Evolutionary conservation across 2,797 vertebrate species (phyloP).

Genomic region (Intellagama lesueurii): DNA sequence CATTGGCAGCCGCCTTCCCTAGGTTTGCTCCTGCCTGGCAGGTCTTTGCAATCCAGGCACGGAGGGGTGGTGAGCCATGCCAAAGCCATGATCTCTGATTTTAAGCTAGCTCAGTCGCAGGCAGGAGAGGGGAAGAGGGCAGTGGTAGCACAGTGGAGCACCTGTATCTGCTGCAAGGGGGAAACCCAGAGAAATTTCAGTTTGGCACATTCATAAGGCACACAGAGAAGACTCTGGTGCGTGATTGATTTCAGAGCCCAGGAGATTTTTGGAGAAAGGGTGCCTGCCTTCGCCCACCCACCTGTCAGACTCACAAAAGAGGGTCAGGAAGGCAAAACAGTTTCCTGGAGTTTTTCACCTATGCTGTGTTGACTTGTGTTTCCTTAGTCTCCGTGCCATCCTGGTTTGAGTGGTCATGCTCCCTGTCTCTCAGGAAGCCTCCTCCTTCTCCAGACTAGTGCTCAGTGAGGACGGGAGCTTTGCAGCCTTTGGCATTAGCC

Average conservation of each 20-base stretch:
- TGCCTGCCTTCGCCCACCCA: no score
- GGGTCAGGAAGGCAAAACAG: no score
- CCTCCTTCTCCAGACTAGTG: no score
- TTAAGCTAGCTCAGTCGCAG: neutral
- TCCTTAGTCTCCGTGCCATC: neutral
- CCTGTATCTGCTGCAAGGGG: neutral
- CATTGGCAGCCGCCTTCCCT: neutral
- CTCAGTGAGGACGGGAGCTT: neutral
- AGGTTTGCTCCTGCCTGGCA: neutral
- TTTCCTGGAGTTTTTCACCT: neutral
- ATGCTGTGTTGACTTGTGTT: no score
- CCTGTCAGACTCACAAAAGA: no score
- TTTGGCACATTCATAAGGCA: neutral
- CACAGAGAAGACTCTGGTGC: neutral
- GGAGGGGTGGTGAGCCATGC: neutral
- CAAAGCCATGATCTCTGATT: neutral
- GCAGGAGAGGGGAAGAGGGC: no score
- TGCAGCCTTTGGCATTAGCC: neutral
- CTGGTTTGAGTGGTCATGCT: neutral
- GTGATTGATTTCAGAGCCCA: neutral
- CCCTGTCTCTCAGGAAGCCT: neutral
- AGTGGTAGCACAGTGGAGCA: neutral
- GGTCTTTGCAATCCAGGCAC: neutral
- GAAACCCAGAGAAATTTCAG: neutral
- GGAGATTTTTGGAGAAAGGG: neutral